A percentile compares a stretch with the other conserved stretches of the same genome.
These are phyloP conservation scores for Brachionus angularis DNA, from an alignment of 1,140 invertebrate species.

Conservation along the genomic window DNA sequence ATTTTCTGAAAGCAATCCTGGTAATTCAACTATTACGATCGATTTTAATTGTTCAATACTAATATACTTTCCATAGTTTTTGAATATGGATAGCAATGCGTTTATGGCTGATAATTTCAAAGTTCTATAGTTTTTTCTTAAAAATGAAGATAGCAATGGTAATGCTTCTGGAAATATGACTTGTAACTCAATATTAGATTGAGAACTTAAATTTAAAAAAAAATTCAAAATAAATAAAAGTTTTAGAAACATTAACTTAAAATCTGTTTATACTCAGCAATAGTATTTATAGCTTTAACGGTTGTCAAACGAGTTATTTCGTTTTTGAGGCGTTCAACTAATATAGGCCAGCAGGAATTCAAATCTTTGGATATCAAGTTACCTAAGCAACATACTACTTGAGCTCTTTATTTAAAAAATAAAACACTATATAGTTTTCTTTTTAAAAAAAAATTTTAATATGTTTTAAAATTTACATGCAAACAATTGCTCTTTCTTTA, in stretches of 20 bases:
- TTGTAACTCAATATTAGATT: conserved; percentile 8
- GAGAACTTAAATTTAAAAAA: conserved; percentile 5
- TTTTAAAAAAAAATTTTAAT: neutral
- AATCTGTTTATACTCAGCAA: conserved; percentile 64
- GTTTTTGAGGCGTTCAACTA: conserved; percentile 85
- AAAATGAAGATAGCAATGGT: conserved; percentile 83
- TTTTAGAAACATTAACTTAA: too few relatives aligned
- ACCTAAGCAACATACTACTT: conserved; percentile 84
- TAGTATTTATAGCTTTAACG: conserved; percentile 88
- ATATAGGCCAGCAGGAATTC: conserved; percentile 79
- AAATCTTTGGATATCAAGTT: conserved; percentile 73
- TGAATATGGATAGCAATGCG: conserved; percentile 80
- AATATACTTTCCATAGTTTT: conserved; percentile 68
- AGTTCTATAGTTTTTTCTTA: conserved; percentile 92
- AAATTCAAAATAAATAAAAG: conserved; percentile 3
- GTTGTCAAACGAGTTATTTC: conserved; percentile 93
- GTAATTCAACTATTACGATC: conserved; percentile 75
- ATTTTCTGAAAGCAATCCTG: conserved; percentile 80
- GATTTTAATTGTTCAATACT: conserved; percentile 64
- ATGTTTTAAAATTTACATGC: conserved; percentile 59
- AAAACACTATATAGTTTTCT: neutral
- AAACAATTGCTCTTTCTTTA: conserved; percentile 91
- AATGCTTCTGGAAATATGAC: conserved; percentile 70
- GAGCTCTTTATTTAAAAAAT: conserved; percentile 63
- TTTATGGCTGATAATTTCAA: conserved; percentile 84